Conservation (phyloP, 2,113 vertebrate species). For the Protobothrops mucrosquamatus region DNA sequence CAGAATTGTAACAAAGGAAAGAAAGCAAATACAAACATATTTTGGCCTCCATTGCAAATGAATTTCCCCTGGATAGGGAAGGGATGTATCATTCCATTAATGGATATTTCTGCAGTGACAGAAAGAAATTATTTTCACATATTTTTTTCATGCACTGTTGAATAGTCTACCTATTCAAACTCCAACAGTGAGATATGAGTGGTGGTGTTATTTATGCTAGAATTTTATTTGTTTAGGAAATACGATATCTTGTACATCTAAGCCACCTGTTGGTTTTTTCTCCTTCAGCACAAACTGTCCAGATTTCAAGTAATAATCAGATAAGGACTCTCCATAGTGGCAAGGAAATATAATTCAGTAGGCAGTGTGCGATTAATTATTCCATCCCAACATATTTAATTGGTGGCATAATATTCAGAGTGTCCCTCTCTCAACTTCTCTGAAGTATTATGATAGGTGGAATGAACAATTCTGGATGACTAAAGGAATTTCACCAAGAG, state of each 20-base stretch:
- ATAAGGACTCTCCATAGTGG: neutral
- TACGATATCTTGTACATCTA: neutral
- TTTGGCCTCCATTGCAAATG: slow-evolving; percentile 11
- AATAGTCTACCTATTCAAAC: neutral
- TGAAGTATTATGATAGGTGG: neutral
- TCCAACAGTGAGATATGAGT: neutral
- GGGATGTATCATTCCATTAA: neutral
- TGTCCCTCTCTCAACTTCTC: neutral
- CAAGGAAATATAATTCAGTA: neutral
- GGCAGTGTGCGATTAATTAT: neutral
- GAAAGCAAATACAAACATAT: slow-evolving; percentile 3
- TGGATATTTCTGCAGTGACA: neutral
- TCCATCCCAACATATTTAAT: neutral
- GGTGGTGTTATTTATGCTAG: neutral
- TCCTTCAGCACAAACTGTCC: neutral
- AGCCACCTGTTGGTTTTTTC: neutral
- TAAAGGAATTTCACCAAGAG: neutral
- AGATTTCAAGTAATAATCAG: neutral
- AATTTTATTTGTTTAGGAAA: neutral
- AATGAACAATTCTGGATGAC: neutral
- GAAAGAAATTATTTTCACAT: slow-evolving; percentile 11
- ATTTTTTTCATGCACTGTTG: neutral
- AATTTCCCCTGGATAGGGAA: neutral
- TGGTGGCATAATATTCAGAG: neutral
- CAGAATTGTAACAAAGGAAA: neutral